A percentile compares a stretch with the other conserved stretches of the same genome.
Conservation (phyloP, 2,797 vertebrate species). For the Psittacula derbiana region DNA sequence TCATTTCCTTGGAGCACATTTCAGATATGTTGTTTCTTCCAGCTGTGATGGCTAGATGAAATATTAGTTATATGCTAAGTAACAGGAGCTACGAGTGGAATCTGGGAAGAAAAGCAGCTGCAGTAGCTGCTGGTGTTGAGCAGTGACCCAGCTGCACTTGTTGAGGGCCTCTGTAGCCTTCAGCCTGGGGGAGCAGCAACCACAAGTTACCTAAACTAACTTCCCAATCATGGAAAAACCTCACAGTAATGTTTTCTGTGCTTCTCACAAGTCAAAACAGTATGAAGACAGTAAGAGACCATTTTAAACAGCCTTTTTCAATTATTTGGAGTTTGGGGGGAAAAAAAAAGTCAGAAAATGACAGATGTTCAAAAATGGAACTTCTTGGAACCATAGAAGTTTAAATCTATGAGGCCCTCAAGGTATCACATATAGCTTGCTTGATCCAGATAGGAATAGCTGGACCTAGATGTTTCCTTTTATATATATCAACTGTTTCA, state of each 20-base stretch:
- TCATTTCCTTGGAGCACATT: neutral
- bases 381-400: neutral
- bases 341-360: neutral
- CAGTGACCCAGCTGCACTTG: neutral
- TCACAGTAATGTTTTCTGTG: neutral
- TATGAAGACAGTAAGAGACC: neutral
- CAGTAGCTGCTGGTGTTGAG: neutral
- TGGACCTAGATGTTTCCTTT: neutral
- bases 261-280: neutral
- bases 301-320: neutral
- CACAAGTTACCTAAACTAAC: neutral
- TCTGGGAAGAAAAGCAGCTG: neutral
- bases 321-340: rapidly evolving
- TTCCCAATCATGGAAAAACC: neutral
- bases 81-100: neutral
- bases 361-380: neutral
- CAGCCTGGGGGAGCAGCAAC: neutral
- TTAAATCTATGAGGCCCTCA: neutral
- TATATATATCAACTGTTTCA: neutral
- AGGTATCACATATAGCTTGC: neutral
- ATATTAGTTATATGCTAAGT: neutral
- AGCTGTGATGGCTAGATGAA: neutral
- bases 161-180: neutral
- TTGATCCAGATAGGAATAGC: neutral
- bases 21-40: neutral